A percentile compares a stretch with the other conserved stretches of the same genome.
Conservation (phyloP, 2,797 vertebrate genomes). For the Malacoctenus gilli region DNA sequence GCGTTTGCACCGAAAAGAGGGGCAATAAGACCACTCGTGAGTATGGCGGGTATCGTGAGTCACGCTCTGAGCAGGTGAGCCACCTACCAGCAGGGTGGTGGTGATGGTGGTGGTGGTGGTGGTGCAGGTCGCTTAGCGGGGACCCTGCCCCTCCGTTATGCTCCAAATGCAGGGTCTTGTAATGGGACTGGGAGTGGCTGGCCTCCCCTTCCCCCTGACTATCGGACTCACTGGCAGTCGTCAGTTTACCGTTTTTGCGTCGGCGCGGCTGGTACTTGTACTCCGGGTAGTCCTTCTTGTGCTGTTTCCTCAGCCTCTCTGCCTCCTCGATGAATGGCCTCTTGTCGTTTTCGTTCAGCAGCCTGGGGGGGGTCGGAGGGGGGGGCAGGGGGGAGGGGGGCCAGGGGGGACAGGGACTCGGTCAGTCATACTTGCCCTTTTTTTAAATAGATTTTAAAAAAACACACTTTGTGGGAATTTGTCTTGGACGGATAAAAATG, state of each 20-base stretch:
- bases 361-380: constrained; percentile 83
- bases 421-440: constrained; percentile 21
- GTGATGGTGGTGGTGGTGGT: constrained; percentile 80
- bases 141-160: constrained; percentile 87
- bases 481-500: constrained; percentile 12
- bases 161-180: constrained; percentile 94
- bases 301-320: constrained; percentile 95
- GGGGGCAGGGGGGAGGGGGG: no score
- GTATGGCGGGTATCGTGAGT: no score
- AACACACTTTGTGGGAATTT: constrained; percentile 14
- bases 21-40: no score
- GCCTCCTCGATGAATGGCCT: constrained; percentile 98
- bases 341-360: constrained; percentile 96
- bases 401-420: constrained; percentile 36
- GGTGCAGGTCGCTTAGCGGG: constrained; percentile 90
- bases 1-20: no score
- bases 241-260: constrained; percentile 95
- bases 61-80: background rate
- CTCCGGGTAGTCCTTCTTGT: constrained; percentile 98
- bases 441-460: no score
- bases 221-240: constrained; percentile 81
- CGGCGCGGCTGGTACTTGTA: constrained; percentile 98
- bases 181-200: constrained; percentile 93
- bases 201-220: constrained; percentile 90
- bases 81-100: constrained; percentile 89